Percentiles rank a stretch among this genome's conserved stretches.
Conservation (phyloP, 1,140 invertebrate species). For the Octopus bimaculoides region DNA sequence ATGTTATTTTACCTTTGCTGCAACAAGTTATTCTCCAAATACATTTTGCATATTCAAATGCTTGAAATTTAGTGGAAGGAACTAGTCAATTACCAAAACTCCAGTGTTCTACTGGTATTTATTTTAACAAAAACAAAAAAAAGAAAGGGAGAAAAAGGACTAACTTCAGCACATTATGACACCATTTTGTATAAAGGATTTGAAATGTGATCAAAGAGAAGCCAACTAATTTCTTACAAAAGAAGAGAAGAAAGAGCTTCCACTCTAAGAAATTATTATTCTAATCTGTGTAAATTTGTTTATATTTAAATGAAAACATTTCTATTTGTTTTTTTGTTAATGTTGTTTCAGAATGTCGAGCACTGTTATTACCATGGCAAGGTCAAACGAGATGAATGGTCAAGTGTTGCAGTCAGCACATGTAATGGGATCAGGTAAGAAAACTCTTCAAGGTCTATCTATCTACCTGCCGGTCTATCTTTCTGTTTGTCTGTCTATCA, state of each 20-base stretch:
- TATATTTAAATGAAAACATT: too few species aligned
- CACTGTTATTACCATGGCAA: constrained; percentile 95
- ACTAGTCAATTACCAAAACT: too few species aligned
- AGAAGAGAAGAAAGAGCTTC: neutral
- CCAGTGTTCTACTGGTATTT: too few species aligned
- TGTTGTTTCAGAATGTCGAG: constrained; percentile 80
- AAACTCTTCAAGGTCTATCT: neutral
- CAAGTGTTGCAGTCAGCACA: constrained; percentile 93
- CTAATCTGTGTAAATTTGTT: neutral
- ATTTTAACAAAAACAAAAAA: too few species aligned
- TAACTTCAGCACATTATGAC: neutral
- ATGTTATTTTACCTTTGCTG: too few species aligned
- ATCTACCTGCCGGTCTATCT: neutral
- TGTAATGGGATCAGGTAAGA: constrained; percentile 80
- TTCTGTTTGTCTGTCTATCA: neutral
- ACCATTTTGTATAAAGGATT: neutral
- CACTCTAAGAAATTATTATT: neutral
- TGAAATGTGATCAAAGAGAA: neutral
- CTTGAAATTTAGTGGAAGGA: too few species aligned
- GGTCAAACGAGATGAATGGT: constrained; percentile 91
- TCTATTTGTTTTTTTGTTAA: neutral
- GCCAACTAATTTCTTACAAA: neutral
- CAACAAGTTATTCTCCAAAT: too few species aligned
- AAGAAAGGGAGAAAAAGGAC: neutral
- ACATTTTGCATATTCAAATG: too few species aligned